These are phyloP conservation scores for Oscheius onirici DNA, from an alignment of 2,888 invertebrate species.

Conservation along the genomic window DNA sequence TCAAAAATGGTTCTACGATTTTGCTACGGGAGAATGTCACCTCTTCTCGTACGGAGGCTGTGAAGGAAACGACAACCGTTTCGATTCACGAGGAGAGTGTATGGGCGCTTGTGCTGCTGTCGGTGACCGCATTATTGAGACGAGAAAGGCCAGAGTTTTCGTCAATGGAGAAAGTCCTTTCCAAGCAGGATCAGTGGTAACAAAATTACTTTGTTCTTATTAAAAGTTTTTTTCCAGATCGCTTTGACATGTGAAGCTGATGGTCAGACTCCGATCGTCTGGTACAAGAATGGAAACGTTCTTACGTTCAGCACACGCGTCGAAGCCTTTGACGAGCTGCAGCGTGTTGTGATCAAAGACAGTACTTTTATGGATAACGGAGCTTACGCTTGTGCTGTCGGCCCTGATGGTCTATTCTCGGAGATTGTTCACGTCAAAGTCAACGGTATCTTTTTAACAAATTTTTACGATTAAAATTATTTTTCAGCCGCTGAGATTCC, in stretches of 20 bases:
- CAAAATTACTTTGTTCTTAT: neutral
- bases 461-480: neutral
- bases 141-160: conserved; percentile 5
- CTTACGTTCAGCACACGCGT: conserved; percentile 47
- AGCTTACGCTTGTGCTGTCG: conserved; percentile 49
- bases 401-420: conserved; percentile 44
- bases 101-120: conserved; percentile 30
- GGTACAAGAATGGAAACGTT: conserved; percentile 59
- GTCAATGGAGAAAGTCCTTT: conserved; percentile 27
- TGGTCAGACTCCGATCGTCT: conserved; percentile 47
- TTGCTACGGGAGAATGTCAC: conserved; percentile 52
- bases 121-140: conserved; percentile 34
- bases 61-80: conserved; percentile 62
- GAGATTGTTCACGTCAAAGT: conserved; percentile 39
- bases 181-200: conserved; percentile 32
- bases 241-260: conserved; percentile 47
- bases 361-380: conserved; percentile 39
- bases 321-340: conserved; percentile 26
- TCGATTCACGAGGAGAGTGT: conserved; percentile 53
- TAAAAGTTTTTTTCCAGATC: conserved; percentile 36
- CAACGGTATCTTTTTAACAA: conserved; percentile 37
- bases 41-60: conserved; percentile 66
- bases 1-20: conserved; percentile 62
- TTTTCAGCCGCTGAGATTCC: conserved; percentile 11
- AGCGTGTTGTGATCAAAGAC: conserved; percentile 30